phyloP scores from a whole-genome alignment of 2,797 vertebrate genomes.

The Limnodromus scolopaceus region DNA sequence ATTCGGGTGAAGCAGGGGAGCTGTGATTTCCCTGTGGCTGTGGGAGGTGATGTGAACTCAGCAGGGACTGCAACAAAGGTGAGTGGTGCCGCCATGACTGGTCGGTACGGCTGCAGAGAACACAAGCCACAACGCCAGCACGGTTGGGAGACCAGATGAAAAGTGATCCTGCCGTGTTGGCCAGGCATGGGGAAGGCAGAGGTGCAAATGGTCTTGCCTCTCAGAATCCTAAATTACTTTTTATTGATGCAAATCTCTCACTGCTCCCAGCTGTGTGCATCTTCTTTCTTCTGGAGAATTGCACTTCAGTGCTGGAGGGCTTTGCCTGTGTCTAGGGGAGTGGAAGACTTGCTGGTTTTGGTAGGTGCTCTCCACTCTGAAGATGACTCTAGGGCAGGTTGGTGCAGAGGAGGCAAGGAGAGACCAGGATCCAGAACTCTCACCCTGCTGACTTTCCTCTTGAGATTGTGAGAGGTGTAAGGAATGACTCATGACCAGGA shows the following conservation, averaged over 20 bases:
- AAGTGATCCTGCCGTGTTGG: neutral
- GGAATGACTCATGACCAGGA: fast-evolving
- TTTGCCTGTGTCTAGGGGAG: neutral
- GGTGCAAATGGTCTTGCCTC: neutral
- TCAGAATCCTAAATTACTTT: neutral
- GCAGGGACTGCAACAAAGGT: neutral
- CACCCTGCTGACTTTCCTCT: neutral
- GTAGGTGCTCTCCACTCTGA: neutral
- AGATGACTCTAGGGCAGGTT: neutral
- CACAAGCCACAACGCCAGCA: fast-evolving
- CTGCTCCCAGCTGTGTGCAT: neutral
- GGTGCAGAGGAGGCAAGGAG: neutral
- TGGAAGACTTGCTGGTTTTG: fast-evolving
- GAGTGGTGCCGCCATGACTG: fast-evolving
- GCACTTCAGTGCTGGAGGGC: fast-evolving
- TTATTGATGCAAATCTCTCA: neutral
- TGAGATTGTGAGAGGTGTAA: neutral
- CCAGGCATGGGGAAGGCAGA: neutral
- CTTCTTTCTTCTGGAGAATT: neutral
- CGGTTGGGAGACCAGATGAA: neutral
- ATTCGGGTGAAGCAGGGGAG: neutral
- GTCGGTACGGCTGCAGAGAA: neutral
- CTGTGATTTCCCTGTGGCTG: neutral
- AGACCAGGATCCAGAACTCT: neutral
- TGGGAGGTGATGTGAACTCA: neutral